Evolutionary conservation across 2,888 invertebrate genomes (phyloP).

Genomic region (Molanna angustata): DNA sequence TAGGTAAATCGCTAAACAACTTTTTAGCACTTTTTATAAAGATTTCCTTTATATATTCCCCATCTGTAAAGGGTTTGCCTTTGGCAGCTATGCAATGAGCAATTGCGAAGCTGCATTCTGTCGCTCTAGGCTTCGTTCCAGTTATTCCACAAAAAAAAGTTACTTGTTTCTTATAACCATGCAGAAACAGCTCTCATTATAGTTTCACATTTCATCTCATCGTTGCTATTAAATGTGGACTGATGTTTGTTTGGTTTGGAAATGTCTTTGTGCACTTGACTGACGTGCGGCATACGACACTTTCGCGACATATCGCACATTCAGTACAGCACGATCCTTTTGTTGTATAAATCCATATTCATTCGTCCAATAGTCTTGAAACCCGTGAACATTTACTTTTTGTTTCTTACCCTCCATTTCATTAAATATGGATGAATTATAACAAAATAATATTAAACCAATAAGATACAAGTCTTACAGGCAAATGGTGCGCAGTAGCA

Average conservation of each 20-base stretch:
- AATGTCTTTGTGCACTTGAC: conserved; percentile 5
- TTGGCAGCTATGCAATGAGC: neutral
- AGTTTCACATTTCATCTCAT: neutral
- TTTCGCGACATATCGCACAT: neutral
- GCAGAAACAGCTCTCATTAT: neutral
- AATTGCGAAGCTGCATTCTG: neutral
- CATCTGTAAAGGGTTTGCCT: neutral
- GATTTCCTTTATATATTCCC: neutral
- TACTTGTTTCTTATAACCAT: neutral
- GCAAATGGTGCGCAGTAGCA: too few species aligned
- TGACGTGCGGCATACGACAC: conserved; percentile 1
- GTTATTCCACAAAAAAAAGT: neutral
- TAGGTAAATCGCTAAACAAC: neutral
- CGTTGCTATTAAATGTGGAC: neutral
- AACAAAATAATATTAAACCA: too few species aligned
- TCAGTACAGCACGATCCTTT: neutral
- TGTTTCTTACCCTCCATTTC: too few species aligned
- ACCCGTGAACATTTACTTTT: too few species aligned
- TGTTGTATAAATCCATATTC: neutral
- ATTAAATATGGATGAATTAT: too few species aligned
- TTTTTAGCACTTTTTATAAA: neutral
- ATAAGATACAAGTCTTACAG: too few species aligned
- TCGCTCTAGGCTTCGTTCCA: neutral
- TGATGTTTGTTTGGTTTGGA: conserved; percentile 6
- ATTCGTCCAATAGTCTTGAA: neutral